Base-by-base conservation (phyloP, 2,797 vertebrate species). In the Malurus splendens region DNA sequence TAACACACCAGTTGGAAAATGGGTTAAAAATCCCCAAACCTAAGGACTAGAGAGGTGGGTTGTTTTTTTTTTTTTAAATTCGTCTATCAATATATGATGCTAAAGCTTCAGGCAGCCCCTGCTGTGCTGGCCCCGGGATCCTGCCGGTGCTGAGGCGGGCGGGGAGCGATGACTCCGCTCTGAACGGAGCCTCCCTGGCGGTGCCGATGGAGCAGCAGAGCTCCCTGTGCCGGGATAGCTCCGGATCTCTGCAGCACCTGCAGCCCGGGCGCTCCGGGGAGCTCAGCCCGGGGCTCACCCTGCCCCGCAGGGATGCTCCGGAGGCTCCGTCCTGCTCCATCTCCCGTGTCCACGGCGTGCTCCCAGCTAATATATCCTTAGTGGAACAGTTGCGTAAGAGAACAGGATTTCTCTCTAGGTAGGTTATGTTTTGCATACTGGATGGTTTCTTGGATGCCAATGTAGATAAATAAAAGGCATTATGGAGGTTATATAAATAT, bases 301-400 rank as follows among this genome's bases (percentile, higher is more conserved):
- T 10, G 48, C 66, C 59, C 73, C 7, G 70, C 50, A 48, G 67
- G 82, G 82, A 68, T 71, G 73, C 52, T 80, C 28, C 6, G 0
- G 7, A 14, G 87, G 27, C 60, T 57, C 85, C 65, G 50, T 36
- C 65, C 87, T 44, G 28, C 10, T 59, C 2, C 6, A 1, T 59
- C 54, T 33, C 32, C 28, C 57, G 2, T n/a, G 23, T 11, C 6
- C 55, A 14, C 12, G 2, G 50, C 9, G 14, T 18, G 56, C 30
- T 59, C 52, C 39, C 2, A 70, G 84, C 30, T 6, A 22, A 47
- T 2, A 1, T 2, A 54, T 7, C 76, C 77, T 83, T 44, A 86
- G 57, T 32, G 78, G 80, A 87, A 61, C 10, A 4, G 74, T 95
- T 95, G 91, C 91, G 2, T 95, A 94, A 95, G 65, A 73, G 66